A percentile compares a stretch with the other conserved stretches of the same genome.
Evolutionary conservation across 2,888 invertebrate genomes (phyloP).

Genomic region (Aquatica leii): DNA sequence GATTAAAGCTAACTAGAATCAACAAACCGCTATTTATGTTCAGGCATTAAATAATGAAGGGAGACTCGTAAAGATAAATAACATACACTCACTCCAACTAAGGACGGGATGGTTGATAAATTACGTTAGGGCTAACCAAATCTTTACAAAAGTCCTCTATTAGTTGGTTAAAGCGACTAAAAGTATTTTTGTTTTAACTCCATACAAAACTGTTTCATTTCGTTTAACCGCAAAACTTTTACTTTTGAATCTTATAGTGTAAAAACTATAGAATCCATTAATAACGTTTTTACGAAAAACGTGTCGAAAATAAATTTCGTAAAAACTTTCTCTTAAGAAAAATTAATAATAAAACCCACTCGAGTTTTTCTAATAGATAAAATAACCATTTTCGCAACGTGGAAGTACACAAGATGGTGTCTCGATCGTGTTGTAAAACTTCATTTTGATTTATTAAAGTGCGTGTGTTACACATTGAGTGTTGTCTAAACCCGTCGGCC

Average conservation of each 20-base stretch:
- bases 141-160: slow-evolving; percentile 12
- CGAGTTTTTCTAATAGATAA: slow-evolving; percentile 16
- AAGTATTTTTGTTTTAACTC: not conserved
- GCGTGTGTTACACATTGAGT: slow-evolving; percentile 32
- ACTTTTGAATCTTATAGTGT: too few species aligned
- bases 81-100: slow-evolving; percentile 35
- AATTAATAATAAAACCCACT: slow-evolving; percentile 18
- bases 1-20: slow-evolving; percentile 39
- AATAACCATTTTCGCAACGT: not conserved
- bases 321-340: not conserved
- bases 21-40: slow-evolving; percentile 38
- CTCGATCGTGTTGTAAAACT: slow-evolving; percentile 15
- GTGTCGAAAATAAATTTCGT: not conserved
- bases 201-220: too few species aligned
- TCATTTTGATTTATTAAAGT: slow-evolving; percentile 35
- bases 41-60: slow-evolving; percentile 38
- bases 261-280: too few species aligned
- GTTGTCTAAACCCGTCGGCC: slow-evolving; percentile 31
- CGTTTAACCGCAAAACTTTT: too few species aligned
- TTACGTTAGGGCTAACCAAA: slow-evolving; percentile 30
- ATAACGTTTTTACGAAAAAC: too few species aligned
- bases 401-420: slow-evolving; percentile 20
- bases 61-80: slow-evolving; percentile 37
- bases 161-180: not conserved
- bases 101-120: slow-evolving; percentile 31